These are phyloP conservation scores for Grus americana DNA, from an alignment of 2,113 vertebrate species.

Conservation along the genomic window DNA sequence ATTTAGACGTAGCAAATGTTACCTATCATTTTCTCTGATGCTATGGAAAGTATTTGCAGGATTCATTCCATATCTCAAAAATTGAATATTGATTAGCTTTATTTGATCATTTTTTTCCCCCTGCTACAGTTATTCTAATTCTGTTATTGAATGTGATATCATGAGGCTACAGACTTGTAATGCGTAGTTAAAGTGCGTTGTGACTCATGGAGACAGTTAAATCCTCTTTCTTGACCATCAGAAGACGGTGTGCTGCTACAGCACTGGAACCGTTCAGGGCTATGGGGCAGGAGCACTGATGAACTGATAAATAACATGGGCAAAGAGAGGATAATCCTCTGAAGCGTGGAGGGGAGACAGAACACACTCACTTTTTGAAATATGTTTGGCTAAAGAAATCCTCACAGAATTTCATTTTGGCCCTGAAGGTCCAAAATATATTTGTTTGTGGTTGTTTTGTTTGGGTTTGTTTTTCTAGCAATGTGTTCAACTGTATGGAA, in stretches of 20 bases:
- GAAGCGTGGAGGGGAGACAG: fast-evolving
- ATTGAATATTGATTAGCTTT: background rate
- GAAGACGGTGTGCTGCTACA: background rate
- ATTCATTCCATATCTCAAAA: background rate
- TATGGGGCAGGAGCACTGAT: background rate
- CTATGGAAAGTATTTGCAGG: background rate
- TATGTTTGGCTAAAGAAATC: background rate
- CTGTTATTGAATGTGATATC: background rate
- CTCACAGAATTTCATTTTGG: background rate
- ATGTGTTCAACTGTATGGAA: background rate
- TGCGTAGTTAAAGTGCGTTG: background rate
- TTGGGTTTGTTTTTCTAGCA: background rate
- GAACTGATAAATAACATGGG: background rate
- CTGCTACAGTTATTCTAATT: background rate
- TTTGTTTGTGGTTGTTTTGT: background rate
- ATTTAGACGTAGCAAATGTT: background rate
- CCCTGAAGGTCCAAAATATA: background rate
- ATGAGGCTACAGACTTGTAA: background rate
- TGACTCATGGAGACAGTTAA: background rate
- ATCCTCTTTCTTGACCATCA: background rate
- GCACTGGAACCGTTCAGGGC: background rate
- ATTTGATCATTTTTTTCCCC: background rate
- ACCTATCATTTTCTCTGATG: background rate
- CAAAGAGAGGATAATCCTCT: background rate
- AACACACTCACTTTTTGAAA: background rate